Evolutionary conservation across 2,113 vertebrate genomes (phyloP), one percentile per base, ranked within the genome.

Genomic region (Hemicordylus capensis): DNA sequence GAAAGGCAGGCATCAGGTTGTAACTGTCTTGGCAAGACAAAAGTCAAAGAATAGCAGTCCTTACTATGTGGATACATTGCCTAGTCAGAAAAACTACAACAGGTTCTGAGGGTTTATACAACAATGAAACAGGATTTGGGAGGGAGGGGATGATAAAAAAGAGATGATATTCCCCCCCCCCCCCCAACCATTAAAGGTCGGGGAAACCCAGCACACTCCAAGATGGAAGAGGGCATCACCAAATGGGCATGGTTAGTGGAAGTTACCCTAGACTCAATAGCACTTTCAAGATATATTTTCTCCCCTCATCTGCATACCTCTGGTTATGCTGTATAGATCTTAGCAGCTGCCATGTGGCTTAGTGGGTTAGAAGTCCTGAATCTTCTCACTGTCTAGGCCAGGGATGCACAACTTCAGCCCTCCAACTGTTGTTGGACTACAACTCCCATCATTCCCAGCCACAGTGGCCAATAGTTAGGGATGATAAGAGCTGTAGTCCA

Each of bases 351-450:
- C 2, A 6, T 20, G 26, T 14, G 67, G n/a, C n/a, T n/a, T n/a
- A n/a, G n/a, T n/a, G n/a, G n/a, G 85, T 89, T 80, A 51, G 19
- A 91, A 81, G 89, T 72, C 90, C 56, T 73, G 34, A 37, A 39
- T 72, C 61, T 39, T 72, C 86, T 85, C 90, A 51, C n/a, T 80
- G 63, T 64, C 77, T 0, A 11, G 76, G 80, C 86, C 92, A 88
- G 84, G 90, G 90, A 86, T 93, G 74, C 0, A 0, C 58, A 88
- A 87, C 66, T 80, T 79, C n/a, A n/a, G n/a, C n/a, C n/a, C n/a
- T n/a, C n/a, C n/a, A n/a, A n/a, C n/a, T n/a, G n/a, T n/a, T n/a
- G n/a, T n/a, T n/a, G n/a, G n/a, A n/a, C n/a, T n/a, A n/a, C n/a
- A n/a, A n/a, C n/a, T n/a, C n/a, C n/a, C n/a, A n/a, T n/a, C n/a